These are phyloP conservation scores for Margaritifera margaritifera DNA, from an alignment of 2,888 invertebrate genomes.

Conservation along the genomic window DNA sequence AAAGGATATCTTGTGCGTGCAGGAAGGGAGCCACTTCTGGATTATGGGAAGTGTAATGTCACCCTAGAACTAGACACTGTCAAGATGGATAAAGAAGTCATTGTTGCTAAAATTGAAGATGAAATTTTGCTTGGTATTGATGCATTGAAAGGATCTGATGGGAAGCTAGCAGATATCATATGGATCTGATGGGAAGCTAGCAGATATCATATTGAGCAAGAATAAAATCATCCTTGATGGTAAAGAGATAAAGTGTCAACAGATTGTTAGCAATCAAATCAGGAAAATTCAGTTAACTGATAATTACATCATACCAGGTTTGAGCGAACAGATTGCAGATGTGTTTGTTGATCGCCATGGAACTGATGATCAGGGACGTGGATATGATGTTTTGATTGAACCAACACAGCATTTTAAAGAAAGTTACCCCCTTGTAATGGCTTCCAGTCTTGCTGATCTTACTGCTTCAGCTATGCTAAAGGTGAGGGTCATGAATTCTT, in stretches of 20 bases:
- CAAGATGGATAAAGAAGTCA: constrained; percentile 9
- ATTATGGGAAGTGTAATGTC: constrained; percentile 6
- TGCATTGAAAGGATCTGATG: constrained; percentile 2
- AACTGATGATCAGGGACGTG: constrained; percentile 4
- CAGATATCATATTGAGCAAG: constrained; percentile 9
- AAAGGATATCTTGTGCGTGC: constrained; percentile 15
- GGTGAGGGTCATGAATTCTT: constrained; percentile 29
- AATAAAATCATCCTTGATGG: constrained; percentile 11
- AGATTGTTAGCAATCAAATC: constrained; percentile 6
- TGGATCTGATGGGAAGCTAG: too few species aligned
- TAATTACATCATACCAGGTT: constrained; percentile 16
- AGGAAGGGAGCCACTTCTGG: constrained; percentile 9
- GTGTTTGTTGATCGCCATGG: constrained; percentile 18
- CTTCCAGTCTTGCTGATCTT: constrained; percentile 23
- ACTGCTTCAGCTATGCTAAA: constrained; percentile 14
- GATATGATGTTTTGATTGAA: constrained; percentile 20
- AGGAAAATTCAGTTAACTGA: constrained; percentile 18
- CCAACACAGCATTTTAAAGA: constrained; percentile 14
- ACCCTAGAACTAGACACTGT: constrained; percentile 3
- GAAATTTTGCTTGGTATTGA: constrained; percentile 21
- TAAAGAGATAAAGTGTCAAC: constrained; percentile 15
- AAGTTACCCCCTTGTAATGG: constrained; percentile 23
- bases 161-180: too few species aligned
- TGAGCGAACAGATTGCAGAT: constrained; percentile 21
- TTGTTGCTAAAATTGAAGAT: constrained; percentile 20